Evolutionary conservation across 1,140 invertebrate genomes (phyloP).

Genomic region (Pogonomyrmex californicus): DNA sequence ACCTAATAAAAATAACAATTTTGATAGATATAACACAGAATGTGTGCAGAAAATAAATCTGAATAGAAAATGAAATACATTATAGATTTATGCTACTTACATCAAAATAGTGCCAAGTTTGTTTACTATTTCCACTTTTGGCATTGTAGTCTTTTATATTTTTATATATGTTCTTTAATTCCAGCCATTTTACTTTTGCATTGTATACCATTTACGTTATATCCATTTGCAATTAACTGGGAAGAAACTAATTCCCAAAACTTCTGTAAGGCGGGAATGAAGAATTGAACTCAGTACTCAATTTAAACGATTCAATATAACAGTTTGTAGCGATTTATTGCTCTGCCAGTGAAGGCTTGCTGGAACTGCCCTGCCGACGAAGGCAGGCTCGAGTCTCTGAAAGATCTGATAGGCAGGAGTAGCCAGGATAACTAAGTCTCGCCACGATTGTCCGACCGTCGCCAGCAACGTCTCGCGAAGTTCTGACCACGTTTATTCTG

Average conservation of each 20-base stretch:
- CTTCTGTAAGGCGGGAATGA: background rate
- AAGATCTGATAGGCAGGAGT: too few species aligned
- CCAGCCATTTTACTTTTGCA: conserved; percentile 26
- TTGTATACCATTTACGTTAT: background rate
- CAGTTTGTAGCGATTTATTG: too few species aligned
- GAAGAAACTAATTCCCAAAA: background rate
- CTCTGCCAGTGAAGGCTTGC: too few species aligned
- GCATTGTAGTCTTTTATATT: background rate
- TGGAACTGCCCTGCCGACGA: too few species aligned
- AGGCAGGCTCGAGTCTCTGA: too few species aligned
- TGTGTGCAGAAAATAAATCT: background rate
- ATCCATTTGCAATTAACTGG: background rate
- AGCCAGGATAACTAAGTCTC: too few species aligned
- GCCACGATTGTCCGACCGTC: too few species aligned
- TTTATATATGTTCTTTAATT: conserved; percentile 26
- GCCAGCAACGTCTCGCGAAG: too few species aligned
- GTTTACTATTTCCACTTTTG: background rate
- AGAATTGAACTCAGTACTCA: too few species aligned
- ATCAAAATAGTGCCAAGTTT: conserved; percentile 19
- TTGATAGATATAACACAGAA: background rate
- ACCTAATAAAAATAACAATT: background rate
- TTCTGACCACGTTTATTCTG: too few species aligned
- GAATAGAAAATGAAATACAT: background rate
- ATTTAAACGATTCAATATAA: too few species aligned
- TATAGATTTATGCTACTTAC: background rate